Conservation (phyloP, 30 jellyfish, hydroid and myxozoan genomes). For the Aurelia aurita region DNA sequence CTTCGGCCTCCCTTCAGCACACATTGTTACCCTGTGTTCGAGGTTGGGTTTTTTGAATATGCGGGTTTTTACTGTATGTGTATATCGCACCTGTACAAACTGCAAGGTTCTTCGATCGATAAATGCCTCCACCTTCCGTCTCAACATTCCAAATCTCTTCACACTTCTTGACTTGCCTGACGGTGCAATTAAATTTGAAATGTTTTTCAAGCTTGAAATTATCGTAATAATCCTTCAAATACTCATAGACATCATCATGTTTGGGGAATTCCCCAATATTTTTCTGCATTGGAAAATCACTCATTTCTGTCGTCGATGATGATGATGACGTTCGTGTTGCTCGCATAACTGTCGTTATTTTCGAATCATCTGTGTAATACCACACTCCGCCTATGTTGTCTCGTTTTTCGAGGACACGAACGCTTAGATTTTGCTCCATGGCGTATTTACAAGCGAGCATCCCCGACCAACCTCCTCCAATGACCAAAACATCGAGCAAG, state of each 20-base stretch:
- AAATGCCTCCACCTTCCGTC: constrained; percentile 38
- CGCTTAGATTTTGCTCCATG: constrained; percentile 64
- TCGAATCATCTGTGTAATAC: constrained; percentile 76
- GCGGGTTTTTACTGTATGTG: too few relatives aligned
- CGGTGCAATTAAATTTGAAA: constrained; percentile 68
- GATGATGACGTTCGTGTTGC: constrained; percentile 82
- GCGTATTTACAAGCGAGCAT: constrained; percentile 87
- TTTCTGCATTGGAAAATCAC: constrained; percentile 94
- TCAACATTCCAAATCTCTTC: constrained; percentile 57
- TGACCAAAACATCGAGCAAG: constrained; percentile 61
- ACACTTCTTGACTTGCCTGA: constrained; percentile 43
- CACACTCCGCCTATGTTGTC: constrained; percentile 91
- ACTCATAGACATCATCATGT: constrained; percentile 72
- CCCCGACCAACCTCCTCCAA: constrained; percentile 98
- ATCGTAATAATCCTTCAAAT: constrained; percentile 57
- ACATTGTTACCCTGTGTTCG: too few relatives aligned
- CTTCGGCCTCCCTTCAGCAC: too few relatives aligned
- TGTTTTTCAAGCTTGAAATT: constrained; percentile 52
- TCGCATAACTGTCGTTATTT: constrained; percentile 84
- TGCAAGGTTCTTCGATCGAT: constrained; percentile 72
- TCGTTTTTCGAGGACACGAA: constrained; percentile 78
- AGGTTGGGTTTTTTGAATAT: too few relatives aligned
- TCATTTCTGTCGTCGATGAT: constrained; percentile 88
- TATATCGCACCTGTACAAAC: constrained; percentile 82
- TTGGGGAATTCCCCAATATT: constrained; percentile 89